These are phyloP conservation scores for Sycophaga agraensis DNA, from an alignment of 1,140 invertebrate genomes.

Conservation along the genomic window DNA sequence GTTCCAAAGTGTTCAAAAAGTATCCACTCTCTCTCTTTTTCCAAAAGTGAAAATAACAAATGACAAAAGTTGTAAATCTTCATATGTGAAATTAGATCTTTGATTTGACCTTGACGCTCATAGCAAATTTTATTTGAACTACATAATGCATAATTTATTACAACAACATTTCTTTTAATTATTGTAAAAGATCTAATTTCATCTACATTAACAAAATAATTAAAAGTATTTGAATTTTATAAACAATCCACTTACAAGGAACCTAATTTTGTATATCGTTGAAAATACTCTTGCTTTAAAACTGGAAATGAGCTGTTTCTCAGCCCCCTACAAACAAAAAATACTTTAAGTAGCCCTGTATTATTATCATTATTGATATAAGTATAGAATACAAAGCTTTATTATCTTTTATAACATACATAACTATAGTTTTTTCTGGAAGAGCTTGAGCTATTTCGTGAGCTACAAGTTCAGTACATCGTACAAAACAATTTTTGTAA, in stretches of 20 bases:
- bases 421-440: constrained; percentile 34
- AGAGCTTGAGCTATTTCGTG: constrained; percentile 37
- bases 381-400: no score
- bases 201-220: no score
- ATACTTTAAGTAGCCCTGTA: not conserved
- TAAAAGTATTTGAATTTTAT: not conserved
- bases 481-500: constrained; percentile 37
- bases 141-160: no score
- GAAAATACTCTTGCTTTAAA: constrained; percentile 33
- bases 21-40: no score
- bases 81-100: no score
- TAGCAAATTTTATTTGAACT: no score
- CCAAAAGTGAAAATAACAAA: no score
- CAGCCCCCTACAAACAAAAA: constrained; percentile 39
- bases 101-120: no score
- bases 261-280: constrained; percentile 35
- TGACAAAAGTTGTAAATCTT: no score
- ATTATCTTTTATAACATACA: constrained; percentile 39
- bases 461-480: constrained; percentile 36
- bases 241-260: constrained; percentile 44
- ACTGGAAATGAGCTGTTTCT: constrained; percentile 35
- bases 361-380: constrained; percentile 6
- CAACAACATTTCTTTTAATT: no score
- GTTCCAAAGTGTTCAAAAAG: no score
- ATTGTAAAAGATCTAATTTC: no score